phyloP scores from a whole-genome alignment of 2,797 vertebrate genomes.

The Oreochromis grahami region DNA sequence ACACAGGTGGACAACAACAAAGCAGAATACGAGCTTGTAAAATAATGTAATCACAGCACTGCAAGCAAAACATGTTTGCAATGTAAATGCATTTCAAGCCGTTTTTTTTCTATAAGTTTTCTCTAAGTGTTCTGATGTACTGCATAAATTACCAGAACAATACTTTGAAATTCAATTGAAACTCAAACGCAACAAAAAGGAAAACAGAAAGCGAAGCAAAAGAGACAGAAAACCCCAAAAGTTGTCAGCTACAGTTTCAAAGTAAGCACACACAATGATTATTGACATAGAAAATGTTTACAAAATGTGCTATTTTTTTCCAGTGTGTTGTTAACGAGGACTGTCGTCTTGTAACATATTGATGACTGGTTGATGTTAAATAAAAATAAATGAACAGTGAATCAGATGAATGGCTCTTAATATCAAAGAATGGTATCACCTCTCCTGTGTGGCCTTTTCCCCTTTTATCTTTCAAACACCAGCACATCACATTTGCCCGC shows the following conservation, averaged over 20 bases:
- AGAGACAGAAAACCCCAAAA: rapidly evolving
- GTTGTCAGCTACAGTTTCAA: neutral
- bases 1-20: neutral
- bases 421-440: neutral
- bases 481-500: neutral
- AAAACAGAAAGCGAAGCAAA: neutral
- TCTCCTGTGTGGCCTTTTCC: neutral
- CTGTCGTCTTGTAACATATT: neutral
- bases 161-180: neutral
- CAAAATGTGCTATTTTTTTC: neutral
- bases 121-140: neutral
- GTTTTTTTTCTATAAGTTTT: neutral
- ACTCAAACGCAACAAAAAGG: neutral
- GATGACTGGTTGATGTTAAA: neutral
- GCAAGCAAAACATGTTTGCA: neutral
- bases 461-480: neutral
- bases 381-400: neutral
- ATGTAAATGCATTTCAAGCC: neutral
- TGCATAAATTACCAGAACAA: neutral
- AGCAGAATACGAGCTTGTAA: neutral
- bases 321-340: rapidly evolving
- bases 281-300: neutral
- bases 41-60: neutral
- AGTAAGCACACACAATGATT: neutral
- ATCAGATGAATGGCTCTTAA: neutral